Conservation (phyloP, 2,113 vertebrate genomes). For the Paramormyrops kingsleyae region DNA sequence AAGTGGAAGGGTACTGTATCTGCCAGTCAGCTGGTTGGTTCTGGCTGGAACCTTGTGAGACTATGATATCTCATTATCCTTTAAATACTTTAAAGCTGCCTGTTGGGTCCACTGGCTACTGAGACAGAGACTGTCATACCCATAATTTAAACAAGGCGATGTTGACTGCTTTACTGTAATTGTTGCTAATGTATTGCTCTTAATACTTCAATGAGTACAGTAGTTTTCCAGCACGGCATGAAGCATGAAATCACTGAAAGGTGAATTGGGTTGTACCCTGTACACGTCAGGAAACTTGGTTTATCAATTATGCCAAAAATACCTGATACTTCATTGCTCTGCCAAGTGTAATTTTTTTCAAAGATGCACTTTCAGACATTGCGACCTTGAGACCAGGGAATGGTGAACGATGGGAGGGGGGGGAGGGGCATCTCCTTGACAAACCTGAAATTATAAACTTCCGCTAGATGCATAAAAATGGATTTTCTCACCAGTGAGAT, state of each 20-base stretch:
- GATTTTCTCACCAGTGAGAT: slow-evolving; percentile 12
- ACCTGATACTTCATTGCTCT: neutral
- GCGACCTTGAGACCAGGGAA: slow-evolving; percentile 1
- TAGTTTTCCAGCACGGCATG: neutral
- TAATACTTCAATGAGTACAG: neutral
- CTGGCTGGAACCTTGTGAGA: neutral
- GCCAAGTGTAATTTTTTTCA: slow-evolving; percentile 2
- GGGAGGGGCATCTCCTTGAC: neutral
- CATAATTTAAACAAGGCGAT: neutral
- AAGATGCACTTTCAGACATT: neutral
- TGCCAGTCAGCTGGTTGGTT: neutral
- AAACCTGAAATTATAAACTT: slow-evolving; percentile 7
- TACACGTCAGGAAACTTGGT: neutral
- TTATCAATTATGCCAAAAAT: neutral
- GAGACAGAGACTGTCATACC: neutral
- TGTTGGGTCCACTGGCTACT: neutral
- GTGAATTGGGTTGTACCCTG: neutral
- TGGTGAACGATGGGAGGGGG: neutral
- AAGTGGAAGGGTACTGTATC: neutral
- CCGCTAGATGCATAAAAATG: slow-evolving; percentile 17
- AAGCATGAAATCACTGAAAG: neutral
- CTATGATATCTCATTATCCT: neutral
- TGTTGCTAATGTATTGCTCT: neutral
- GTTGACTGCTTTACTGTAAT: neutral
- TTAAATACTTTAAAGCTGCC: neutral